These are phyloP conservation scores for Brachycybe producta DNA, from an alignment of 2,888 invertebrate genomes.

Conservation along the genomic window DNA sequence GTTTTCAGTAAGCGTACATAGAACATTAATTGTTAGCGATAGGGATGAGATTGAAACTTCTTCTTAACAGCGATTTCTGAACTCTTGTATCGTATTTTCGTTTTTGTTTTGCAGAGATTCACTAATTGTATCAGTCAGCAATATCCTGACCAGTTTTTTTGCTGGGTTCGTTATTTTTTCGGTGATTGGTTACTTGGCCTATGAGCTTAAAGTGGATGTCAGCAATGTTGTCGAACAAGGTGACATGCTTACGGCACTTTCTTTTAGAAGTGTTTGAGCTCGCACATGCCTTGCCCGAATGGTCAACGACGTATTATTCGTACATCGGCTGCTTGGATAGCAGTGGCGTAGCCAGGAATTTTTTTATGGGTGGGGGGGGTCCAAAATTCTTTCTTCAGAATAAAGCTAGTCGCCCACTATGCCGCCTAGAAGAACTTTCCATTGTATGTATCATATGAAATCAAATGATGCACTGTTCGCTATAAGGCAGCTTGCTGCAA, in stretches of 20 bases:
- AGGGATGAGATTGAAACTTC: not conserved
- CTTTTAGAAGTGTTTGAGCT: conserved; percentile 2
- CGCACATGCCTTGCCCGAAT: conserved; percentile 12
- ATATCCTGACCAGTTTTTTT: conserved; percentile 64
- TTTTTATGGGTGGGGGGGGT: too few relatives aligned
- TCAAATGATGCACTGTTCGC: too few relatives aligned
- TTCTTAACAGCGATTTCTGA: not conserved
- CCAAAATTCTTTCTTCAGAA: too few relatives aligned
- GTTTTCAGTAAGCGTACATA: conserved; percentile 53
- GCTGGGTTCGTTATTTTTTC: conserved; percentile 69
- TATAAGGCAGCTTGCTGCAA: too few relatives aligned
- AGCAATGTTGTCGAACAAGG: conserved; percentile 59
- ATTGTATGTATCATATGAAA: too few relatives aligned
- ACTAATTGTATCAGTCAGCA: conserved; percentile 59
- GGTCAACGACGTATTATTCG: conserved; percentile 27
- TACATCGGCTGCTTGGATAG: too few relatives aligned
- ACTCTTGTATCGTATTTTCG: not conserved
- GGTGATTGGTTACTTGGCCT: conserved; percentile 65
- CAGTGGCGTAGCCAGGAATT: too few relatives aligned
- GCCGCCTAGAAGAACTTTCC: too few relatives aligned
- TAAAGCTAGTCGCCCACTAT: too few relatives aligned
- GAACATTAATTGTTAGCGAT: not conserved
- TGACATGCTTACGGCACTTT: not conserved
- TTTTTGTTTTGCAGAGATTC: conserved; percentile 46
- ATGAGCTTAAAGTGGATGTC: conserved; percentile 55